Evolutionary conservation across 2,888 invertebrate genomes (phyloP).

Genomic region (Phymatocera aterrima): DNA sequence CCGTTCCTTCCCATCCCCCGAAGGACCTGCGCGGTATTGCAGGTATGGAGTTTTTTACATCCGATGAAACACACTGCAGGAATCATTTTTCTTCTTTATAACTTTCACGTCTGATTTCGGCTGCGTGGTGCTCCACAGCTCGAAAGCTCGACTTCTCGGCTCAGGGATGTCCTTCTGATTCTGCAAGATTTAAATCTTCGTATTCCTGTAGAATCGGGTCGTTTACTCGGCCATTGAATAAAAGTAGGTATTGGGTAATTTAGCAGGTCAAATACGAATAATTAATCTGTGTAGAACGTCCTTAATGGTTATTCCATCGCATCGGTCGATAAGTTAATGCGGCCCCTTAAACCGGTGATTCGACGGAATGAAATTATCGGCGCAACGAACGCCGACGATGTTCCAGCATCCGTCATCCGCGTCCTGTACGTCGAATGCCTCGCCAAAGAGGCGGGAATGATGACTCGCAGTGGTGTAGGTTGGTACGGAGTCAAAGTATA

Average conservation of each 20-base stretch:
- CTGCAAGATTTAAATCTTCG: too few species aligned
- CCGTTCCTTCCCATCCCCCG: neutral
- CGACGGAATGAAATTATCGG: neutral
- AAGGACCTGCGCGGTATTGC: neutral
- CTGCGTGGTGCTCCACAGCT: neutral
- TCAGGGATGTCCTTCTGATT: too few species aligned
- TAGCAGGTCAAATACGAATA: too few species aligned
- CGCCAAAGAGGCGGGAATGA: conserved; percentile 16
- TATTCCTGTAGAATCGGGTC: too few species aligned
- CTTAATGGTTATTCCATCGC: neutral
- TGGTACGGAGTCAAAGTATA: neutral
- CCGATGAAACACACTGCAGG: neutral
- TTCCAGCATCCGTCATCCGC: conserved; percentile 15
- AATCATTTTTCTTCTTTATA: neutral
- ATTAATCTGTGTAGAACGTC: neutral
- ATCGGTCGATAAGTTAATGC: neutral
- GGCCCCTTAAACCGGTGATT: neutral
- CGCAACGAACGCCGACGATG: neutral
- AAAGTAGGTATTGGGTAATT: too few species aligned
- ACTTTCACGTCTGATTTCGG: neutral
- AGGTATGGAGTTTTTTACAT: neutral
- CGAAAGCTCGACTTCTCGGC: neutral
- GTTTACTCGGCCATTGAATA: too few species aligned
- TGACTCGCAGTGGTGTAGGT: conserved; percentile 7
- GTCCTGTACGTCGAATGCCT: too few species aligned